Base-by-base conservation (phyloP, 1,140 invertebrate genomes). In the Polypedilum vanderplanki region DNA sequence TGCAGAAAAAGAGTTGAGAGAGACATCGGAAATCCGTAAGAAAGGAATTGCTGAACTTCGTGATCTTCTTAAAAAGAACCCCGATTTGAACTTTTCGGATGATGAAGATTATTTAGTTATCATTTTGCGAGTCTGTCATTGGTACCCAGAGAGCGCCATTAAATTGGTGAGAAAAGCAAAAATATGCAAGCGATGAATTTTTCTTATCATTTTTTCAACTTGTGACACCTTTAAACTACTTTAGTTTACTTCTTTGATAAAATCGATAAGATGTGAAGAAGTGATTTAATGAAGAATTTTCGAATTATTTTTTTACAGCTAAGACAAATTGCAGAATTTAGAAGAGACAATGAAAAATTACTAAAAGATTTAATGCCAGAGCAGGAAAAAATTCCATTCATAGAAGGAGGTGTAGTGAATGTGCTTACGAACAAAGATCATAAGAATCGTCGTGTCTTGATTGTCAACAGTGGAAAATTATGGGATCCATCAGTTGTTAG, bases 101-200 rank as follows among this genome's bases (percentile, higher is more conserved):
- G 90, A 91, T 75, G 91, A 93, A 77, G 90, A 91, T 2, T 87
- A 91, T 33, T 84, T 94, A 0, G 84, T 88, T 20, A 89, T 91
- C 33, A 93, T 93, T 78, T 82, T 94, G 15, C 85, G 92, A 46
- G 90, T 90, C 40, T 91, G 90, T 80, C 93, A 94, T 81, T 94
- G 87, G 81, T 93, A 93, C 79, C 87, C 91, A 0, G 85, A 93
- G 76, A 92, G 91, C 82, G 91, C 91, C 0, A 82, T 88, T 46
- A 87, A 87, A 77, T 82, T 93, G 83, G 90, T 91, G 80, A 87
- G 88, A 85, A 75, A n/a, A 18, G 40, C 8, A 18, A n/a, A 33
- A 33, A 33, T 33, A 33, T 33, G 24, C 24, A 33, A 33, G 5
- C 24, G 1, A 1, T 7, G 8, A 22, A 33, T 15, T 73, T 73